A percentile compares a stretch with the other conserved stretches of the same genome.
phyloP scores from a whole-genome alignment of 2,113 vertebrate genomes.

The Sceloporus undulatus region DNA sequence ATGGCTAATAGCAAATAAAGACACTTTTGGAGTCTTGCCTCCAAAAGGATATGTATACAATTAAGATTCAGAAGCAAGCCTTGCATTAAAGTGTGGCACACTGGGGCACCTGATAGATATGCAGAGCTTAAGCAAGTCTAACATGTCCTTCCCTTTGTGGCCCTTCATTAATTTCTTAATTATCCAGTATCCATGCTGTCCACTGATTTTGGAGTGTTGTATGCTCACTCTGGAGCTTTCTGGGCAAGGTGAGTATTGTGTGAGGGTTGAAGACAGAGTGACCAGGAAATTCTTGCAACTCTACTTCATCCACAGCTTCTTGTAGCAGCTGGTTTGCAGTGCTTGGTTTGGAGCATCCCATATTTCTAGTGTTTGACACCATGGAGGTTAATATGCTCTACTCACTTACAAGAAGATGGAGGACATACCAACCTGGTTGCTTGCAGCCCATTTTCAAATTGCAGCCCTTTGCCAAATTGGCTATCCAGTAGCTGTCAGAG shows the following conservation, averaged over 20 bases:
- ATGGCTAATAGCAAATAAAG: too few species aligned
- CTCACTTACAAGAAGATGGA: neutral
- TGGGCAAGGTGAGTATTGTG: neutral
- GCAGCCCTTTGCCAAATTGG: neutral
- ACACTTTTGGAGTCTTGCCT: neutral
- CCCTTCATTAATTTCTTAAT: neutral
- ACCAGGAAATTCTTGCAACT: neutral
- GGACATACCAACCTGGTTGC: neutral
- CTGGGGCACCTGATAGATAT: neutral
- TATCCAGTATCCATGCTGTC: neutral
- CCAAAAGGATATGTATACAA: neutral
- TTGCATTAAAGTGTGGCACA: neutral
- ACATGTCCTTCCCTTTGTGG: neutral
- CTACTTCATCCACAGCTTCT: neutral
- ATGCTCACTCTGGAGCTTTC: neutral
- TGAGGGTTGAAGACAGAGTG: neutral
- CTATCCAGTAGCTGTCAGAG: neutral
- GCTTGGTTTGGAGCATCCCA: neutral
- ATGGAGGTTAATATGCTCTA: neutral
- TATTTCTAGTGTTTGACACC: neutral
- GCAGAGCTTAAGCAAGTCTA: neutral
- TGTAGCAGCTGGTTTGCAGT: neutral
- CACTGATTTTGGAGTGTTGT: neutral
- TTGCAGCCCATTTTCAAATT: neutral
- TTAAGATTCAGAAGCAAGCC: neutral